These are phyloP conservation scores for Manis javanica DNA, from an alignment of 2,797 vertebrate species.

Conservation along the genomic window DNA sequence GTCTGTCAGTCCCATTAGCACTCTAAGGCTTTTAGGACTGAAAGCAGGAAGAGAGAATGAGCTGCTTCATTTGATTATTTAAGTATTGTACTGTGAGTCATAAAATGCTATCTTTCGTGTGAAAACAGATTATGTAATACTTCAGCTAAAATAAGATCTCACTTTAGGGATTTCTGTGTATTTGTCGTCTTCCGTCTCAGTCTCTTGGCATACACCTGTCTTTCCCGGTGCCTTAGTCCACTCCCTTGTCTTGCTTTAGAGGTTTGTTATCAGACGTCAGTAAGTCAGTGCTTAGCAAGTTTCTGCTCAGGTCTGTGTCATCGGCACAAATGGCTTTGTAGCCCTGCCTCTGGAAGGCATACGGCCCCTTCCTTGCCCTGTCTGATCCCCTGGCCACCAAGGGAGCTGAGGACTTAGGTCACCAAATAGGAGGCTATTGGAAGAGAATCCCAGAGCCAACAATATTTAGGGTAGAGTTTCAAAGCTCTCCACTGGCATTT, in stretches of 20 bases:
- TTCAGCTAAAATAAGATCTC: neutral
- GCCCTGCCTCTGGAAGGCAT: neutral
- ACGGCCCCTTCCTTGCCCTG: neutral
- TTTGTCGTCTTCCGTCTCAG: neutral
- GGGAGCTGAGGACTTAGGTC: neutral
- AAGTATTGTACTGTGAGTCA: rapidly evolving
- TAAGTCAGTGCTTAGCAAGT: neutral
- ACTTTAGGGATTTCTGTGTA: neutral
- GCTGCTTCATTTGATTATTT: neutral
- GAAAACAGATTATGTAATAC: neutral
- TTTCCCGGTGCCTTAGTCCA: neutral
- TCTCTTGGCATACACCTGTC: neutral
- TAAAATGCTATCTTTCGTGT: neutral
- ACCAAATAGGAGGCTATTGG: neutral
- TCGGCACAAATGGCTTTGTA: no score
- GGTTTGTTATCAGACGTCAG: no score
- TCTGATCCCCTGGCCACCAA: neutral
- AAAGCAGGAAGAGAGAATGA: neutral
- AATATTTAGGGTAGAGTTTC: neutral
- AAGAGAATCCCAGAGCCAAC: neutral
- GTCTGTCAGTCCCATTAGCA: neutral
- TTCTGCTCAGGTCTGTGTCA: rapidly evolving
- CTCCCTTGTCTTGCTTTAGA: neutral
- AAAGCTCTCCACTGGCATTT: neutral
- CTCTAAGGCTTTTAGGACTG: neutral